Evolutionary conservation across 2,113 vertebrate genomes (phyloP).

Genomic region (Microtus montanus): DNA sequence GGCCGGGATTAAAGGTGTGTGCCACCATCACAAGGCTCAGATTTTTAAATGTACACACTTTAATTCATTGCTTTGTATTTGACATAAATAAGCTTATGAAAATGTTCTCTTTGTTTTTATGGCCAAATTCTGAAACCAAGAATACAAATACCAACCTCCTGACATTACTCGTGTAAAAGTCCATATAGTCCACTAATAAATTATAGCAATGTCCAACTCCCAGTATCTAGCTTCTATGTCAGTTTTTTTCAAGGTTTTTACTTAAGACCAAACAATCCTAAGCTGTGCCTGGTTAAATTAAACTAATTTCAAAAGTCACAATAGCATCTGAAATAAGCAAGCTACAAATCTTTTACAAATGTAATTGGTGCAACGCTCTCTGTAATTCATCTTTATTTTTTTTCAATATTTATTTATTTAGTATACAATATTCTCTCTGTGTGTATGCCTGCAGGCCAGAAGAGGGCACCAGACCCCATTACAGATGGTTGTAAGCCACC

Average conservation of each 20-base stretch:
- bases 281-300: constrained; percentile 12
- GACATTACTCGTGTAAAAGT: not conserved
- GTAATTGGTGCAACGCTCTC: not conserved
- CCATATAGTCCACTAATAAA: not conserved
- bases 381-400: constrained; percentile 23
- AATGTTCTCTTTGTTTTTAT: not conserved
- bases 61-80: not conserved
- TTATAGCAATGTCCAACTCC: not conserved
- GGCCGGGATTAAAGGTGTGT: no score
- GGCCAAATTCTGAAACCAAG: constrained; percentile 29
- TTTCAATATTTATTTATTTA: no score
- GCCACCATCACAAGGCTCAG: not conserved
- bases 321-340: constrained; percentile 12
- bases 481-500: no score
- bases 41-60: constrained; percentile 31
- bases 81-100: constrained; percentile 44
- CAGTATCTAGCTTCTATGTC: constrained; percentile 5
- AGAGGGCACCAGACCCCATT: no score
- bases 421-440: no score
- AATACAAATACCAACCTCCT: constrained; percentile 34
- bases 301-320: constrained; percentile 43
- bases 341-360: not conserved
- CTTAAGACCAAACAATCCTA: constrained; percentile 23
- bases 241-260: not conserved
- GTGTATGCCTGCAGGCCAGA: no score